phyloP scores from a whole-genome alignment of 1,140 invertebrate genomes.

The Diachasma alloeum region DNA sequence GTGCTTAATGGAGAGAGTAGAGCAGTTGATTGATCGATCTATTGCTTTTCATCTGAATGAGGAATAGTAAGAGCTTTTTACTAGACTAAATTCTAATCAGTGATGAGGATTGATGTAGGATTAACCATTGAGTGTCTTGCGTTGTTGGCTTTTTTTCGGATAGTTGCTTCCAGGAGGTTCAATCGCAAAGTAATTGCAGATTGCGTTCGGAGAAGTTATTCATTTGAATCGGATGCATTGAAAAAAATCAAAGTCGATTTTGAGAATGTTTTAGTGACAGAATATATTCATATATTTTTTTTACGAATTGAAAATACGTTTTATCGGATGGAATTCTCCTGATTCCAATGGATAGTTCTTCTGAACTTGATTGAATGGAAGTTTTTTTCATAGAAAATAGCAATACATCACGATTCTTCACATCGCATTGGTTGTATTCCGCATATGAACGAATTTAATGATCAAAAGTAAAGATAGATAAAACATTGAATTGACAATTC shows the following conservation, averaged over 20 bases:
- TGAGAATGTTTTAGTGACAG: no score
- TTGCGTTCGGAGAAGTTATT: background rate
- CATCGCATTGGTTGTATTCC: background rate
- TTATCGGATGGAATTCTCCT: no score
- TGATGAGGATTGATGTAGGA: background rate
- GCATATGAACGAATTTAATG: background rate
- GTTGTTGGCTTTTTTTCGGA: background rate
- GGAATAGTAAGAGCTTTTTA: background rate
- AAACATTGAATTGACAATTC: background rate
- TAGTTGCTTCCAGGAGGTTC: background rate
- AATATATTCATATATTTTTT: no score
- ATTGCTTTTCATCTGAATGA: background rate
- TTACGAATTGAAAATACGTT: no score
- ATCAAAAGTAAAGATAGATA: background rate
- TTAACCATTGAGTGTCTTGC: constrained; percentile 18
- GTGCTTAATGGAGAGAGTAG: constrained; percentile 19
- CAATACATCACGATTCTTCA: background rate
- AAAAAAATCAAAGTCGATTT: no score
- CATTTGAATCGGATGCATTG: background rate
- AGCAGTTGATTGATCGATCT: background rate
- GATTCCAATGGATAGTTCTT: no score
- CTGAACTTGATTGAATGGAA: no score
- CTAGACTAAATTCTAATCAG: background rate
- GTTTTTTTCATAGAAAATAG: background rate
- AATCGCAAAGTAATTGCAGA: no score